Evolutionary conservation across 1,140 invertebrate genomes (phyloP), one percentile per base, ranked within the genome.

Genomic region (Drosophila nigromelanica): DNA sequence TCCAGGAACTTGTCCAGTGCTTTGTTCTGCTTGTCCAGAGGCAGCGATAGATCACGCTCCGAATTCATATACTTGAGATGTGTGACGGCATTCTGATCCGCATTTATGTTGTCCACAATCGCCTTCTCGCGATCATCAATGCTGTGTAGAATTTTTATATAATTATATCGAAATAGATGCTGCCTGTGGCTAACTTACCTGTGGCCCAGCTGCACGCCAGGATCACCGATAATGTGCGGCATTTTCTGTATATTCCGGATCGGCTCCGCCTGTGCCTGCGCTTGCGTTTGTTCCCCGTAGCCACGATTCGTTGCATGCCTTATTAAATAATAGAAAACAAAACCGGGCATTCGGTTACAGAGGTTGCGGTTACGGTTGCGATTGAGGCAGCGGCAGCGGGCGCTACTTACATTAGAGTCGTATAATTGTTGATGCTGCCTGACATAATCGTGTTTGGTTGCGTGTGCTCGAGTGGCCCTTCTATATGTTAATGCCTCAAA

Each of bases 1-100:
- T 94, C 93, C 60, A 93, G 92, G 89, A 92, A 80, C 51, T 90
- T 90, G 12, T 91, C 81, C 39, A 91, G 42, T 24, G 54, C 72
- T 50, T 78, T 90, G 27, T 35, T 54, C 7, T 91, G 80, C 43
- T 90, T 91, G 1, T 91, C 85, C 24, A 92, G 15, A 5, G 85
- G 80, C 45, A 92, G 47, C 12, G 82, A 81, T 4, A 91, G 51
- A 47, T 91, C 90, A 12, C 83, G 67, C n/a, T 91, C 86, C 0
- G 90, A 89, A 30, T 73, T 80, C 3, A 89, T 54, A 74, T 89
- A 90, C 52, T 80, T 82, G 2, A 91, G 45, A 14, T 78, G 82
- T 21, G 56, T 55, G 2, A 78, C 50, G 3, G 73, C 76, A 73
- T 83, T 80, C 47, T 78, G 81, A 30, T 90, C 87, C 15, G 78